A percentile compares a stretch with the other conserved stretches of the same genome.
phyloP scores from a whole-genome alignment of 1,140 invertebrate genomes.

The Euborellia annulipes region DNA sequence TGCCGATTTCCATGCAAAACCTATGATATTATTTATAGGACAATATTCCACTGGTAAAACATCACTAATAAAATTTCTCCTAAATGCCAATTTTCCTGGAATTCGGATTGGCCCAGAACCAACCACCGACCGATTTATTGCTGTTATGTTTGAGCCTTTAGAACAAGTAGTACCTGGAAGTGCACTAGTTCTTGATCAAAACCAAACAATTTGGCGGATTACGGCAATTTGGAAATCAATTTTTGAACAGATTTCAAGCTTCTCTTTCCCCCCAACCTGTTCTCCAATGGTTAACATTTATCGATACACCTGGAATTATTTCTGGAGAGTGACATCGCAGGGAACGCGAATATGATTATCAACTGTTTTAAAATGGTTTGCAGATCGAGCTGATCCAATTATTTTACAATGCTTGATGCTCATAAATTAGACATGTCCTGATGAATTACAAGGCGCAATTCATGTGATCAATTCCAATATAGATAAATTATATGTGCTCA shows the following conservation, averaged over 20 bases:
- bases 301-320: conserved; percentile 89
- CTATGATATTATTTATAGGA: conserved; percentile 54
- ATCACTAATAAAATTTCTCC: conserved; percentile 49
- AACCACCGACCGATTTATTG: conserved; percentile 57
- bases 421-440: conserved; percentile 63
- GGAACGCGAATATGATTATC: conserved; percentile 51
- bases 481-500: conserved; percentile 52
- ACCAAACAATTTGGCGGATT: conserved; percentile 50
- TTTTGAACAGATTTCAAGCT: conserved; percentile 72
- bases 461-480: conserved; percentile 49
- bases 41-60: conserved; percentile 66
- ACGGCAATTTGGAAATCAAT: conserved; percentile 53
- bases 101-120: conserved; percentile 45
- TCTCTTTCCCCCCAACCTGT: conserved; percentile 72
- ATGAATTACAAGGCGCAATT: conserved; percentile 48
- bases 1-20: conserved; percentile 59
- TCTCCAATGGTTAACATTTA: conserved; percentile 81
- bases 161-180: conserved; percentile 54
- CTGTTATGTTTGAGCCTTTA: conserved; percentile 46
- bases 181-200: conserved; percentile 54
- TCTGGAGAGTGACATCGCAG: conserved; percentile 83
- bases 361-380: conserved; percentile 58
- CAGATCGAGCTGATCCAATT: conserved; percentile 54
- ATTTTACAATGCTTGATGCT: conserved; percentile 57
- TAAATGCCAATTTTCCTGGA: conserved; percentile 47